Evolutionary conservation across 2,888 invertebrate species (phyloP), one percentile per base, ranked within the genome.

Genomic region (Panorpa germanica): DNA sequence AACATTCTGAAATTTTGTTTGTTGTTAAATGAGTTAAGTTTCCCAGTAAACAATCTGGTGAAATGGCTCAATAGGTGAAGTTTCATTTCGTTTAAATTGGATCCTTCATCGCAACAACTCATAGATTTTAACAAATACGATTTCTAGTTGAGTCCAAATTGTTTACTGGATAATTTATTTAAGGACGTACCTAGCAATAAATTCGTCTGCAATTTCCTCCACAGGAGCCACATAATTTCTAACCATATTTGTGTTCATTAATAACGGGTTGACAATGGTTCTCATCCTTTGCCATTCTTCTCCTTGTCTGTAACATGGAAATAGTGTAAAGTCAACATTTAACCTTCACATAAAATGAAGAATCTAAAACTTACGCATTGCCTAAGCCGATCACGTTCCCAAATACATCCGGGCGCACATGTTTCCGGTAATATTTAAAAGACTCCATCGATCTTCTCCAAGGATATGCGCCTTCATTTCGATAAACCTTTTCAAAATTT

Each of bases 1-100:
- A 50, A 52, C 40, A 70, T 57, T 42, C 70, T 70, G 45, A 21
- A 55, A 52, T n/a, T n/a, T n/a, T n/a, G n/a, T n/a, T 19, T 22
- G 22, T 11, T 25, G 6, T n/a, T 25, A 7, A 25, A 25, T 25
- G 13, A 11, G 8, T 8, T 25, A 7, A 6, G 6, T 11, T 11
- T 7, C 7, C 10, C 7, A 8, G 10, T 6, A 7, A 25, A 8
- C 6, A 25, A 6, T 25, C 10, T 6, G 10, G 10, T 11, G 10
- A 6, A 25, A 6, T n/a, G n/a, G n/a, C n/a, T n/a, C n/a, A n/a
- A n/a, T n/a, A n/a, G n/a, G n/a, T n/a, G n/a, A n/a, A n/a, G n/a
- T n/a, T n/a, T n/a, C n/a, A n/a, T n/a, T n/a, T n/a, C n/a, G n/a
- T n/a, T n/a, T n/a, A n/a, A n/a, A n/a, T n/a, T n/a, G n/a, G n/a